phyloP scores from a whole-genome alignment of 2,113 vertebrate genomes.

The Hippocampus mohnikei region DNA sequence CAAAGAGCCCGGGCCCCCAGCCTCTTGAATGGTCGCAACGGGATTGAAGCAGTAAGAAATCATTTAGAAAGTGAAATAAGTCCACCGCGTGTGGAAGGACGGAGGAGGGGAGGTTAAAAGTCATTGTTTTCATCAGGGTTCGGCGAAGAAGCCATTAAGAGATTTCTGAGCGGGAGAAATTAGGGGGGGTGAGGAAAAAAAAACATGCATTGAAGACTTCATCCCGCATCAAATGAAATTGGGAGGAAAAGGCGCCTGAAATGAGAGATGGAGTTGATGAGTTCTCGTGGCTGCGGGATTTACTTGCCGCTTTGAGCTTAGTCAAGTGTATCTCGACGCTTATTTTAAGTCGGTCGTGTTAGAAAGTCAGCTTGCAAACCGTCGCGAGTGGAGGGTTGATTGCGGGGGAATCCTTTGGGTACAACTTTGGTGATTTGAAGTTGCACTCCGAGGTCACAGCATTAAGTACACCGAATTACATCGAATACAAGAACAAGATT shows the following conservation, averaged over 20 bases:
- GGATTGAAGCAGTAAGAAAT: slow-evolving; percentile 72
- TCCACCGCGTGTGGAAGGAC: slow-evolving; percentile 37
- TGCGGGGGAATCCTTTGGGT: background rate
- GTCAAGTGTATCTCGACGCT: slow-evolving; percentile 57
- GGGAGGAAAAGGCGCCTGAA: slow-evolving; percentile 18
- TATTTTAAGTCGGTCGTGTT: background rate
- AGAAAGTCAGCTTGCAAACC: background rate
- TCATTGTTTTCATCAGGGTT: slow-evolving; percentile 73
- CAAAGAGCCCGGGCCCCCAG: slow-evolving; percentile 40
- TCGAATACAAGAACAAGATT: background rate
- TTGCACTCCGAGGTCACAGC: background rate
- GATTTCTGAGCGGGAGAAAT: slow-evolving; percentile 71
- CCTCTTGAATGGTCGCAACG: slow-evolving; percentile 56
- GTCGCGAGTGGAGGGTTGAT: slow-evolving; percentile 11
- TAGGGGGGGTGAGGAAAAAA: slow-evolving; percentile 57
- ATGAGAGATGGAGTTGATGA: slow-evolving; percentile 56
- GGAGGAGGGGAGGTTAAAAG: slow-evolving; percentile 59
- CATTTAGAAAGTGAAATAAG: slow-evolving; percentile 74
- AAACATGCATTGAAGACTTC: slow-evolving; percentile 63
- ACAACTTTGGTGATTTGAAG: background rate
- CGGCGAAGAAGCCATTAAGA: slow-evolving; percentile 65
- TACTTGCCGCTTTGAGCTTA: slow-evolving; percentile 55
- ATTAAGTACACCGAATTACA: background rate
- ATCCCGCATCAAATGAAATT: slow-evolving; percentile 56
- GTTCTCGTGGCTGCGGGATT: slow-evolving; percentile 53